Evolutionary conservation across 2,113 vertebrate genomes (phyloP).

Genomic region (Calypte anna): DNA sequence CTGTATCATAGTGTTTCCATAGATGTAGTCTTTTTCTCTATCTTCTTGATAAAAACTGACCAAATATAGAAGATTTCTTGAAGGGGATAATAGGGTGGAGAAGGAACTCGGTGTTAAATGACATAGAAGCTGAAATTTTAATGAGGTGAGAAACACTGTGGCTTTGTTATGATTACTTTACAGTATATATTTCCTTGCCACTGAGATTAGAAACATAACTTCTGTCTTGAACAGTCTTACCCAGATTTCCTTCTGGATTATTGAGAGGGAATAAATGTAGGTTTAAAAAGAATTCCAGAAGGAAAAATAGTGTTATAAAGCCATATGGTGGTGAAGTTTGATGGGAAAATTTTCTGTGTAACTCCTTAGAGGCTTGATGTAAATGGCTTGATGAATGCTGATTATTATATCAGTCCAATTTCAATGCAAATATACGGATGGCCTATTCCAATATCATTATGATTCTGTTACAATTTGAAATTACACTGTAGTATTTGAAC

Average conservation of each 20-base stretch:
- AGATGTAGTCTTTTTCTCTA: not conserved
- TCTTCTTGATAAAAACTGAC: not conserved
- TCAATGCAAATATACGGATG: slow-evolving; percentile 15
- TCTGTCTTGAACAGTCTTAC: not conserved
- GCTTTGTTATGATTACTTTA: not conserved
- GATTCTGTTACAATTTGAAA: not conserved
- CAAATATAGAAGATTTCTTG: not conserved
- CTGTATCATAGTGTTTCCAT: not conserved
- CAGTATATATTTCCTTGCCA: not conserved
- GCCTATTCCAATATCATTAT: not conserved
- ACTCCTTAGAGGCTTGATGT: not conserved
- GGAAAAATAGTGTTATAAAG: not conserved
- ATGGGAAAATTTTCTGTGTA: not conserved
- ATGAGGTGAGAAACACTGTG: not conserved
- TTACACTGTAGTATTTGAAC: not conserved
- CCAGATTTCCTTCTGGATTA: not conserved
- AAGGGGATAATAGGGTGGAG: not conserved
- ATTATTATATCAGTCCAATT: not conserved
- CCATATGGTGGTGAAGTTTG: not conserved
- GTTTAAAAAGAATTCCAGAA: not conserved
- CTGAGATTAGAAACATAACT: not conserved
- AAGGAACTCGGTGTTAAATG: not conserved
- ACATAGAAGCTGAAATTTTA: not conserved
- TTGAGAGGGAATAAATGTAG: not conserved
- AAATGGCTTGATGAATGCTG: not conserved